These are phyloP conservation scores for Propithecus deckenii DNA, from an alignment of 2,797 vertebrate species.

Conservation along the genomic window DNA sequence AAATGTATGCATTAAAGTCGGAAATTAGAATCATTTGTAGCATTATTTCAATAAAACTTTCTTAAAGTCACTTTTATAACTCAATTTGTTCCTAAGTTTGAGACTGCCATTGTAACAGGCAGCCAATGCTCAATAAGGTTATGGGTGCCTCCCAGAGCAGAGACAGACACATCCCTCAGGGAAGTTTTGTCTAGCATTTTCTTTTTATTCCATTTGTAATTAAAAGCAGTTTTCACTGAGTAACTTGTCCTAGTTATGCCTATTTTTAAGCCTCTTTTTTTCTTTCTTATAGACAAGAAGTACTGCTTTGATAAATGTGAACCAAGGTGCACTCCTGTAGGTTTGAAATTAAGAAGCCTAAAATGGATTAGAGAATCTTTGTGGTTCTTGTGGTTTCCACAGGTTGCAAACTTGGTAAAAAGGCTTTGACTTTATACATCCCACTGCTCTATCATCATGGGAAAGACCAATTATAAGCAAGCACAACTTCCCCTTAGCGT, in stretches of 20 bases:
- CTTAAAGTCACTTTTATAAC: not conserved
- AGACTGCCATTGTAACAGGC: not conserved
- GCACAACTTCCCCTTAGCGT: not conserved
- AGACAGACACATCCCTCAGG: not conserved
- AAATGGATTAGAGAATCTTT: not conserved
- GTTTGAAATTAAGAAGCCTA: not conserved
- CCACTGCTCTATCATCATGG: too few species aligned
- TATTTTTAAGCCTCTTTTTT: not conserved
- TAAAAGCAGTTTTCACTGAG: constrained; percentile 27
- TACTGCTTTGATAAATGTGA: not conserved
- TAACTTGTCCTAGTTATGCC: not conserved
- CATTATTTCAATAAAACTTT: not conserved
- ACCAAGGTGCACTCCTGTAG: not conserved
- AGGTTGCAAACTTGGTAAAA: not conserved
- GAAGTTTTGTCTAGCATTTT: not conserved
- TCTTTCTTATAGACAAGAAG: not conserved
- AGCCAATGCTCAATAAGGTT: not conserved
- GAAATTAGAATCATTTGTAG: not conserved
- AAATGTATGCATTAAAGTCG: not conserved
- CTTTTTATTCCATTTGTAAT: not conserved
- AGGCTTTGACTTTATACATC: not conserved
- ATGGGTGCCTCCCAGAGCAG: not conserved
- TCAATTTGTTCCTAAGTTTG: not conserved
- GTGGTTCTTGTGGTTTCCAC: not conserved
- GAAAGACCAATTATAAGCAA: not conserved